Evolutionary conservation across 2,888 invertebrate genomes (phyloP).

Genomic region (Spodoptera picta): DNA sequence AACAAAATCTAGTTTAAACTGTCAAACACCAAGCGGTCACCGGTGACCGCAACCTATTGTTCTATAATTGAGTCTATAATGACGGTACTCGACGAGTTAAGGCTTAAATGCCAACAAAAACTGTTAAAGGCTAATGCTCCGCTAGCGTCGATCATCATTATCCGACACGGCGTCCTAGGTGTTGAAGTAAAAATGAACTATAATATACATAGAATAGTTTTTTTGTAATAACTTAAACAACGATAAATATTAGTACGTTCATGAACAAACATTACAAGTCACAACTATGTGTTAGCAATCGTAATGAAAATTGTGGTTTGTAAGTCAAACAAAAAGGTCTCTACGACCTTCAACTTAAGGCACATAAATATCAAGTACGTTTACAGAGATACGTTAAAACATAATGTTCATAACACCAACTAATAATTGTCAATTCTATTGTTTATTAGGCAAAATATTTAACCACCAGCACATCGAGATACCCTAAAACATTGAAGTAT

Average conservation of each 20-base stretch:
- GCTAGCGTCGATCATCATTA: too few species aligned
- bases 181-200: too few species aligned
- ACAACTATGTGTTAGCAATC: conserved; percentile 9
- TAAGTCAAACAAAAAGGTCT: conserved; percentile 4
- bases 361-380: conserved; percentile 19
- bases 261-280: neutral
- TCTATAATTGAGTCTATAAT: too few species aligned
- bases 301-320: conserved; percentile 17
- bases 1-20: too few species aligned
- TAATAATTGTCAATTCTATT: conserved; percentile 48
- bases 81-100: too few species aligned
- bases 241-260: neutral
- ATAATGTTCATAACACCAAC: conserved; percentile 16
- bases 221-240: neutral
- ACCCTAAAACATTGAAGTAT: too few species aligned
- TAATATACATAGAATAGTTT: neutral
- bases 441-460: conserved; percentile 28
- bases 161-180: too few species aligned
- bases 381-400: conserved; percentile 3
- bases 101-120: too few species aligned
- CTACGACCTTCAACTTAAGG: conserved; percentile 7
- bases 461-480: too few species aligned
- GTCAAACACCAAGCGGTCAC: too few species aligned
- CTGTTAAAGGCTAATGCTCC: too few species aligned
- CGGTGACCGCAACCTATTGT: too few species aligned